Evolutionary conservation across 1,140 invertebrate genomes (phyloP).

Genomic region (Archivesica marissinica): DNA sequence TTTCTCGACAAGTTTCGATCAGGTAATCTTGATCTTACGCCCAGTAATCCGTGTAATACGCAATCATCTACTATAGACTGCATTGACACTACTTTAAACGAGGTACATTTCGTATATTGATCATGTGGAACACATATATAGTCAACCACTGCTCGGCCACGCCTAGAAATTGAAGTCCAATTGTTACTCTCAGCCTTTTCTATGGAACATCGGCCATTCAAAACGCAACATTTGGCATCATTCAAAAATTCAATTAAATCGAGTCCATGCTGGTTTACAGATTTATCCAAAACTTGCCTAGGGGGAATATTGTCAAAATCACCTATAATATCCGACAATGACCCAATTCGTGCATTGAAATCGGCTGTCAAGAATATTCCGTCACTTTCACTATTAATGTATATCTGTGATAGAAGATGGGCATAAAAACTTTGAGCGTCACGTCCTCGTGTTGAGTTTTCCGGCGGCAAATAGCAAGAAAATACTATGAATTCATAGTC

Average conservation of each 20-base stretch:
- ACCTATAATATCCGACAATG: neutral
- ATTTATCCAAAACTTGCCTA: slow-evolving; percentile 20
- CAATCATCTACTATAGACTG: slow-evolving; percentile 24
- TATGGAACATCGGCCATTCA: slow-evolving; percentile 25
- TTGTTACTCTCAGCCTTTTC: neutral
- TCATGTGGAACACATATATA: slow-evolving; percentile 31
- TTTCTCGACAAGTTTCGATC: slow-evolving; percentile 22
- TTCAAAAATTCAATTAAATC: slow-evolving; percentile 45
- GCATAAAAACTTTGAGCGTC: slow-evolving; percentile 49
- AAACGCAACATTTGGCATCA: slow-evolving; percentile 54
- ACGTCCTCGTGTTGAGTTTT: slow-evolving; percentile 25
- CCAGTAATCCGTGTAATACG: slow-evolving; percentile 20
- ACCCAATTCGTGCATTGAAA: slow-evolving; percentile 47
- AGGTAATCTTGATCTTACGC: slow-evolving; percentile 3
- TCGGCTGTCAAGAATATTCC: slow-evolving; percentile 9
- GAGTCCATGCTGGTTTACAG: slow-evolving; percentile 59
- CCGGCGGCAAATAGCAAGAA: slow-evolving; percentile 34
- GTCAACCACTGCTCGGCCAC: slow-evolving; percentile 49
- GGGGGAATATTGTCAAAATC: neutral
- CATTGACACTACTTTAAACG: neutral
- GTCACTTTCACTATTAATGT: slow-evolving; percentile 16
- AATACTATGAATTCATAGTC: slow-evolving; percentile 55
- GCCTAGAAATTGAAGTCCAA: slow-evolving; percentile 21
- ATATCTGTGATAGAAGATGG: slow-evolving; percentile 40
- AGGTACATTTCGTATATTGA: neutral